Evolutionary conservation across 2,888 invertebrate species (phyloP).

Genomic region (Tachina grossa): DNA sequence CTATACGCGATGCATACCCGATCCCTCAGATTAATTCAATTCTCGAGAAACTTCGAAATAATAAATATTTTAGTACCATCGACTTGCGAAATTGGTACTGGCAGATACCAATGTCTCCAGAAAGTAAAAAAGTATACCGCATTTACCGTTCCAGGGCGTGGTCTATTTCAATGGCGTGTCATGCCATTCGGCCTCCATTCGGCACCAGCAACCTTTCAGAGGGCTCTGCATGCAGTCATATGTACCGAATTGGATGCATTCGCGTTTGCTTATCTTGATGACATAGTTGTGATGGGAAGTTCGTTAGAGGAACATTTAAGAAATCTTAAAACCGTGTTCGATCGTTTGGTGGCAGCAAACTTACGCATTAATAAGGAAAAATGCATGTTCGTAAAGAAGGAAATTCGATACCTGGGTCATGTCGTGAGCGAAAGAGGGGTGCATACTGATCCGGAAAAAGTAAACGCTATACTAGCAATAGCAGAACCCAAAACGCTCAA

Average conservation of each 20-base stretch:
- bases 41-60: too few species aligned
- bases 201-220: too few species aligned
- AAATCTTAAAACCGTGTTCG: conserved; percentile 39
- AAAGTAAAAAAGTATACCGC: too few species aligned
- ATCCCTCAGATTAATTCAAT: too few species aligned
- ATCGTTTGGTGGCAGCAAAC: conserved; percentile 34
- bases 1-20: too few species aligned
- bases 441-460: conserved; percentile 48
- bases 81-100: too few species aligned
- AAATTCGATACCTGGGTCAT: conserved; percentile 53
- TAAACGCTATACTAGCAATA: conserved; percentile 19
- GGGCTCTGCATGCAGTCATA: conserved; percentile 26
- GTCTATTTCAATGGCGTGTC: too few species aligned
- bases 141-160: too few species aligned
- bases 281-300: conserved; percentile 34
- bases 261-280: conserved; percentile 35
- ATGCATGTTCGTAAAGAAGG: conserved; percentile 39
- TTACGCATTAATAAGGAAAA: conserved; percentile 45
- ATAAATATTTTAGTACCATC: too few species aligned
- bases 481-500: conserved; percentile 2
- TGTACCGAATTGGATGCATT: conserved; percentile 47
- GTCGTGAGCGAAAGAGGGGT: conserved; percentile 45
- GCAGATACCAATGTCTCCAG: too few species aligned
- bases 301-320: conserved; percentile 39
- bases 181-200: too few species aligned